Percentiles rank a stretch among this genome's conserved stretches.
Conservation (phyloP, 1,140 invertebrate genomes). For the Meteorus sp. region DNA sequence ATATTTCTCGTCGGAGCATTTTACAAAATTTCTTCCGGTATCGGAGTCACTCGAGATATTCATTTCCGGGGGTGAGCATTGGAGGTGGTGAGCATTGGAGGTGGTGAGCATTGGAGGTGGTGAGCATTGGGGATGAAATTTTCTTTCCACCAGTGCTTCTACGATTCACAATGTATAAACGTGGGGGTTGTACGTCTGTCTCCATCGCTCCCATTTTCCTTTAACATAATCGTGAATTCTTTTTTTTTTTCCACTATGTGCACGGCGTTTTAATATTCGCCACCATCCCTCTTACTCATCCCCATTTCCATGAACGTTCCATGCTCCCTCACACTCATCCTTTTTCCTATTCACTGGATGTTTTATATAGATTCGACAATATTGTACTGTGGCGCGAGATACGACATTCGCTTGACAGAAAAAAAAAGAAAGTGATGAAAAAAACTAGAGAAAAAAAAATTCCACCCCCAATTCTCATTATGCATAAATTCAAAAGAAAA, state of each 20-base stretch:
- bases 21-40: conserved; percentile 25
- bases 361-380: neutral
- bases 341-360: too few species aligned
- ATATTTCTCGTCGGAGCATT: too few species aligned
- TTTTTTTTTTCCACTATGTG: neutral
- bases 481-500: too few species aligned
- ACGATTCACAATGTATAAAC: too few species aligned
- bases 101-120: too few species aligned
- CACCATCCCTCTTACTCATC: neutral
- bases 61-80: conserved; percentile 20
- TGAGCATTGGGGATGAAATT: too few species aligned
- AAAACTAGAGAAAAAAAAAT: neutral
- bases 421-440: neutral
- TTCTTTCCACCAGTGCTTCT: too few species aligned
- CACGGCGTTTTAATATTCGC: neutral
- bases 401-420: neutral
- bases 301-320: too few species aligned
- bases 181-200: neutral
- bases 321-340: neutral
- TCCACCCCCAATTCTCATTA: neutral
- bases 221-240: neutral
- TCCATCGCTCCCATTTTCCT: neutral
- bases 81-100: too few species aligned
- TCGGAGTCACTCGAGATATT: conserved; percentile 23
- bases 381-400: neutral